A percentile compares a stretch with the other conserved stretches of the same genome.
Conservation (phyloP, 2,888 invertebrate genomes). For the Malthinus flaveolus region DNA sequence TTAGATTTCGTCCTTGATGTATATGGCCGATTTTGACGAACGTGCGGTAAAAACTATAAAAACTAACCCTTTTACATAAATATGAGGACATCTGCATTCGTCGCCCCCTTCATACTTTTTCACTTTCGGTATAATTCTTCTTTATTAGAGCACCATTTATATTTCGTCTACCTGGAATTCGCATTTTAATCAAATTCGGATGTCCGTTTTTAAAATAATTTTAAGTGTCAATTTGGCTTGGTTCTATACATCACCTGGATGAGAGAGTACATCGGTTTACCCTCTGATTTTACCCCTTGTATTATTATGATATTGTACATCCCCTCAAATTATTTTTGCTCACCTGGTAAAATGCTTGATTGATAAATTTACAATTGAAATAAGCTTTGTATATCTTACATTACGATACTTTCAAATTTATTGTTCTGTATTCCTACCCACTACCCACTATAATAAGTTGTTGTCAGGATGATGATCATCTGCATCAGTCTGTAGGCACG, state of each 20-base stretch:
- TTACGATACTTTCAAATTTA: no score
- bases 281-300: constrained; percentile 24
- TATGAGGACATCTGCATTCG: constrained; percentile 15
- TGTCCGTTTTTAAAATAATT: constrained; percentile 13
- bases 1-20: no score
- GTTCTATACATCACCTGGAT: constrained; percentile 29
- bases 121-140: constrained; percentile 20
- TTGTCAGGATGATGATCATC: no score
- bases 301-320: background rate
- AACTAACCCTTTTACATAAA: no score
- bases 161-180: constrained; percentile 26
- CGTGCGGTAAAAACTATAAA: no score
- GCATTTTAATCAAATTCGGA: constrained; percentile 17
- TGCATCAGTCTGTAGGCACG: no score
- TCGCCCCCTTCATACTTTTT: background rate
- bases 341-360: constrained; percentile 1
- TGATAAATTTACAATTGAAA: no score
- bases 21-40: no score
- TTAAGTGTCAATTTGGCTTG: constrained; percentile 25
- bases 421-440: no score
- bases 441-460: no score
- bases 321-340: constrained; percentile 6
- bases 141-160: constrained; percentile 23
- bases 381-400: no score
- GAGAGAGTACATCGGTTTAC: constrained; percentile 25